Percentiles rank a stretch among this genome's conserved stretches.
Conservation (phyloP, 2,888 invertebrate species). For the Octonoba sinensis region DNA sequence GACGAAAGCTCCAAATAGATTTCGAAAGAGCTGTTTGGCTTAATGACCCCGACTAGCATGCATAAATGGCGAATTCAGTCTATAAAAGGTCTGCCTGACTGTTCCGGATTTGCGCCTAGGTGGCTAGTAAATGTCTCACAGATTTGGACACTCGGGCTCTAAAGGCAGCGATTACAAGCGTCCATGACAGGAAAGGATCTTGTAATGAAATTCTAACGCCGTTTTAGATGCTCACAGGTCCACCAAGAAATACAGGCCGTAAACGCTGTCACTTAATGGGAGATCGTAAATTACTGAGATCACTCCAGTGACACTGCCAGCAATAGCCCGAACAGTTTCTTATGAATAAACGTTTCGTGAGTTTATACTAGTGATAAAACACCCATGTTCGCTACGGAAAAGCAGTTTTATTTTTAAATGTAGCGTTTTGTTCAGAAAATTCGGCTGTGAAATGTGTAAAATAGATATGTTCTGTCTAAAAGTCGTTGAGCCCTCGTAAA, state of each 20-base stretch:
- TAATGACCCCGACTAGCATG: conserved; percentile 51
- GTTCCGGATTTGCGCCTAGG: conserved; percentile 30
- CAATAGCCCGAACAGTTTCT: conserved; percentile 27
- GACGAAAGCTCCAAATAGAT: conserved; percentile 12
- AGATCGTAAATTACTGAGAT: conserved; percentile 57
- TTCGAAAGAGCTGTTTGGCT: conserved; percentile 35
- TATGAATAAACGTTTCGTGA: conserved; percentile 48
- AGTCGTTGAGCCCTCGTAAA: conserved; percentile 13
- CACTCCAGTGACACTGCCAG: conserved; percentile 53
- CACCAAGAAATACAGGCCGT: conserved; percentile 60
- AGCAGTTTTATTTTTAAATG: conserved; percentile 32
- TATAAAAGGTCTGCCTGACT: conserved; percentile 49
- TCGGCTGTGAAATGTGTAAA: neutral
- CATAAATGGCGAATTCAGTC: conserved; percentile 35
- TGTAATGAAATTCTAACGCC: conserved; percentile 63
- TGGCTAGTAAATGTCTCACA: conserved; percentile 35
- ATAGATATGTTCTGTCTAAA: conserved; percentile 1
- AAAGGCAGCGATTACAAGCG: conserved; percentile 54
- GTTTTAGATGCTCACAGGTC: conserved; percentile 60
- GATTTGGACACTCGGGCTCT: conserved; percentile 35
- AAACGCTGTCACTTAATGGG: conserved; percentile 60
- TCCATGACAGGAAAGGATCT: conserved; percentile 50
- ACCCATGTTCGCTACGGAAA: neutral
- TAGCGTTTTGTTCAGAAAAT: conserved; percentile 18
- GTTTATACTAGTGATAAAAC: conserved; percentile 42